phyloP scores from a whole-genome alignment of 2,113 vertebrate genomes.

The Labeo rohita region DNA sequence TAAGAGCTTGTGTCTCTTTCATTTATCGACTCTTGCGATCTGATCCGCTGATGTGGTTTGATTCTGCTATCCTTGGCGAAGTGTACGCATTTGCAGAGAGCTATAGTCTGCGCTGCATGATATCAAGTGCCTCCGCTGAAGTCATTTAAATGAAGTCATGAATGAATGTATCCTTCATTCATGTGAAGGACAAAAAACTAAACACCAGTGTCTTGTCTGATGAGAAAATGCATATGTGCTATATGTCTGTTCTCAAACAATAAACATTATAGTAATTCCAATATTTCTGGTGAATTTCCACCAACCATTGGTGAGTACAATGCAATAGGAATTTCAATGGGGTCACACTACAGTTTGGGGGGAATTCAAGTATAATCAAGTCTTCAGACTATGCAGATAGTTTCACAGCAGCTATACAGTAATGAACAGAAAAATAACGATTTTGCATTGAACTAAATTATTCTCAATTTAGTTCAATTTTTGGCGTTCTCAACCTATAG shows the following conservation, averaged over 20 bases:
- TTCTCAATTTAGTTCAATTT: too few species aligned
- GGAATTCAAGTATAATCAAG: too few species aligned
- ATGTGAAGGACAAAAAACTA: slow-evolving; percentile 15
- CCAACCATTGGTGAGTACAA: background rate
- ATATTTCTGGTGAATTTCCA: background rate
- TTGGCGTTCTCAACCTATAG: too few species aligned
- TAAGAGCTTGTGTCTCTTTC: slow-evolving; percentile 20
- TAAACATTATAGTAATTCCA: slow-evolving; percentile 59
- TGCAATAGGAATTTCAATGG: background rate
- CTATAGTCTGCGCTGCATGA: slow-evolving; percentile 66
- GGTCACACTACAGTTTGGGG: background rate
- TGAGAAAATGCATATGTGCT: slow-evolving; percentile 27
- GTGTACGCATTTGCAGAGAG: slow-evolving; percentile 47
- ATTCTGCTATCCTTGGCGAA: slow-evolving; percentile 44
- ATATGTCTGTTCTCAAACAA: slow-evolving; percentile 56
- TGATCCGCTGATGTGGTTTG: background rate
- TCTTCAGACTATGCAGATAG: too few species aligned
- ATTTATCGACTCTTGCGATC: slow-evolving; percentile 2
- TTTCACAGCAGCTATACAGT: too few species aligned
- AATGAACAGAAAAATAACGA: too few species aligned
- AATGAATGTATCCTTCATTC: slow-evolving; percentile 51
- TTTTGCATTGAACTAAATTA: too few species aligned
- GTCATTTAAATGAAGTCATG: slow-evolving; percentile 54
- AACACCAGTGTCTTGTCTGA: slow-evolving; percentile 31
- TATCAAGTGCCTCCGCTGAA: slow-evolving; percentile 73